A percentile compares a stretch with the other conserved stretches of the same genome.
phyloP scores from a whole-genome alignment of 2,797 vertebrate genomes.

The Rhyacichthys aspro region DNA sequence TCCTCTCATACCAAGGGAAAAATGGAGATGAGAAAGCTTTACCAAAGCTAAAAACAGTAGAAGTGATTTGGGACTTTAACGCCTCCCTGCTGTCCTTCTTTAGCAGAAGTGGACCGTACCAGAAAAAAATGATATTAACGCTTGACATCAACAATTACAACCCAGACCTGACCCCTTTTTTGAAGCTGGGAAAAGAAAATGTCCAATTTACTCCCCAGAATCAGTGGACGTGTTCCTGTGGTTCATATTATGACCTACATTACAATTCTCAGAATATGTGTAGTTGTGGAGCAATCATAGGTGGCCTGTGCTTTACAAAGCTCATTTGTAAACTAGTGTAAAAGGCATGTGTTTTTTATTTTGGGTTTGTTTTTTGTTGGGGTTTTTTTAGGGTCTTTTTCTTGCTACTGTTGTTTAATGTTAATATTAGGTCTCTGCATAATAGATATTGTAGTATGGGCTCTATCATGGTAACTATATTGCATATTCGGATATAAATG shows the following conservation, averaged over 20 bases:
- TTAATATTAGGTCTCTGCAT: too few species aligned
- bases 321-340: slow-evolving; percentile 52
- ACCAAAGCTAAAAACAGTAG: slow-evolving; percentile 15
- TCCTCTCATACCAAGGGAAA: background rate
- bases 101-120: slow-evolving; percentile 12
- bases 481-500: too few species aligned
- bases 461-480: too few species aligned
- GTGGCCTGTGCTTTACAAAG: background rate
- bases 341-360: background rate
- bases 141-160: background rate
- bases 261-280: rapidly evolving
- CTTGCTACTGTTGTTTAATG: too few species aligned
- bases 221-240: slow-evolving; percentile 11
- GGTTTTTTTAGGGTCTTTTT: too few species aligned
- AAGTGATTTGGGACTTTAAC: slow-evolving; percentile 34
- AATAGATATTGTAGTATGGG: too few species aligned
- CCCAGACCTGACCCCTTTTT: slow-evolving; percentile 29
- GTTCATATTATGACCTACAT: rapidly evolving
- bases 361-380: too few species aligned
- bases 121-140: slow-evolving; percentile 40
- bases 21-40: background rate
- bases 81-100: slow-evolving; percentile 48
- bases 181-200: slow-evolving; percentile 14
- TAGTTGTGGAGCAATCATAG: background rate
- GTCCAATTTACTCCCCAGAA: rapidly evolving